phyloP scores from a whole-genome alignment of 2,797 vertebrate species.

The Siniperca obscura region DNA sequence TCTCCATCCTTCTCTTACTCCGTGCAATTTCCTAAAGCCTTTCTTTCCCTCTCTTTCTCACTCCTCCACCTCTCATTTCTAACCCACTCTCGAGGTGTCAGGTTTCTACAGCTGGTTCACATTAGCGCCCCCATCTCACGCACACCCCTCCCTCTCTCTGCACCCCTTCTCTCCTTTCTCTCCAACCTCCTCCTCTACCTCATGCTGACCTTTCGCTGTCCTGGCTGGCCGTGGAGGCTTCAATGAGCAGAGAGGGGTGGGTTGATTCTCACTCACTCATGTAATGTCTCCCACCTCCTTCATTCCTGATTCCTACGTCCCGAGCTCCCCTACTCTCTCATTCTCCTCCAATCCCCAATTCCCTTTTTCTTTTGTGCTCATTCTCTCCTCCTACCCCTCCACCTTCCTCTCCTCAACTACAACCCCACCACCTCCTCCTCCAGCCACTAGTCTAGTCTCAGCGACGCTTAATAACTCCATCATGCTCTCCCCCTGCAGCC shows the following conservation, averaged over 20 bases:
- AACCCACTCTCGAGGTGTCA: slow-evolving; percentile 82
- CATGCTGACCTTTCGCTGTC: slow-evolving; percentile 79
- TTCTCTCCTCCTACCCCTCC: slow-evolving; percentile 48
- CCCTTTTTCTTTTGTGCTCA: slow-evolving; percentile 34
- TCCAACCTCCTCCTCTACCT: slow-evolving; percentile 66
- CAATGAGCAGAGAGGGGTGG: slow-evolving; percentile 49
- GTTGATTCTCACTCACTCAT: slow-evolving; percentile 66
- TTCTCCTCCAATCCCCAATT: slow-evolving; percentile 30
- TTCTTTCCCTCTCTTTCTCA: slow-evolving; percentile 74
- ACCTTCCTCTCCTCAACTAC: slow-evolving; percentile 41
- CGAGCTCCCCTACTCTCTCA: slow-evolving; percentile 11
- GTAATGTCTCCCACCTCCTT: slow-evolving; percentile 53
- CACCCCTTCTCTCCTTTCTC: slow-evolving; percentile 42
- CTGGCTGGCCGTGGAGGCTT: slow-evolving; percentile 66
- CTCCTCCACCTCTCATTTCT: slow-evolving; percentile 75
- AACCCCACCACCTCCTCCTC: slow-evolving; percentile 42
- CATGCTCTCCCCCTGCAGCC: slow-evolving; percentile 74
- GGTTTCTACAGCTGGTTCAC: slow-evolving; percentile 89
- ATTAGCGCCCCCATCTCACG: slow-evolving; percentile 81
- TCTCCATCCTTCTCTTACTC: slow-evolving; percentile 65
- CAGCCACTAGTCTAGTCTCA: slow-evolving; percentile 61
- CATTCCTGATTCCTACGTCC: slow-evolving; percentile 46
- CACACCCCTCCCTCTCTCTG: slow-evolving; percentile 45
- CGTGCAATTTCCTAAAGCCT: slow-evolving; percentile 68
- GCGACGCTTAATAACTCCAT: slow-evolving; percentile 84